These are phyloP conservation scores for Plemyria rubiginata DNA, from an alignment of 2,888 invertebrate genomes.

Conservation along the genomic window DNA sequence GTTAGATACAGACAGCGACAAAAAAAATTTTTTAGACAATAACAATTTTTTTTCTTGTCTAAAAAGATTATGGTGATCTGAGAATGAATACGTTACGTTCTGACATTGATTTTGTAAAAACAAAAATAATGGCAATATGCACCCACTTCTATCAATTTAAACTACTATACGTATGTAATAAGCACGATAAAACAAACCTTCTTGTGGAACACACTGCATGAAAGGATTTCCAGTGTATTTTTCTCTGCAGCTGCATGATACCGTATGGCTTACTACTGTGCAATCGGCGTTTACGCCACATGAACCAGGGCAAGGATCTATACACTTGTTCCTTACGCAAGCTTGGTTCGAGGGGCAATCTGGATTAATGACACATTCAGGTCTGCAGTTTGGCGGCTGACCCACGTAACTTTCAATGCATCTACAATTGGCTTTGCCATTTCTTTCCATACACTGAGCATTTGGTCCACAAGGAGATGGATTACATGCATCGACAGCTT, in stretches of 20 bases:
- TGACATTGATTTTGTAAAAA: no score
- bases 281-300: conserved; percentile 93
- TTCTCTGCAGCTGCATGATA: conserved; percentile 90
- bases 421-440: conserved; percentile 89
- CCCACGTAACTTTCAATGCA: conserved; percentile 92
- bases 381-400: conserved; percentile 92
- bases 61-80: no score
- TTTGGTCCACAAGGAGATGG: conserved; percentile 94
- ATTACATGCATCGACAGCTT: conserved; percentile 85
- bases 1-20: no score
- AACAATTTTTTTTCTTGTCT: no score
- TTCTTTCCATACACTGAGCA: conserved; percentile 88
- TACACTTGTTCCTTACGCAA: conserved; percentile 92
- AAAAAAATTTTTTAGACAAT: no score
- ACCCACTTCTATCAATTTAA: no score
- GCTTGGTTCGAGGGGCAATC: conserved; percentile 91
- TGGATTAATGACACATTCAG: conserved; percentile 92
- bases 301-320: conserved; percentile 92
- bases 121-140: no score
- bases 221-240: conserved; percentile 94
- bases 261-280: conserved; percentile 91
- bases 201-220: conserved; percentile 88
- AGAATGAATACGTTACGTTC: no score
- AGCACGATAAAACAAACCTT: conserved; percentile 62
- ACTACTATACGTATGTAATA: no score